These are phyloP conservation scores for Pseudopipra pipra DNA, from an alignment of 2,113 vertebrate genomes.

Conservation along the genomic window DNA sequence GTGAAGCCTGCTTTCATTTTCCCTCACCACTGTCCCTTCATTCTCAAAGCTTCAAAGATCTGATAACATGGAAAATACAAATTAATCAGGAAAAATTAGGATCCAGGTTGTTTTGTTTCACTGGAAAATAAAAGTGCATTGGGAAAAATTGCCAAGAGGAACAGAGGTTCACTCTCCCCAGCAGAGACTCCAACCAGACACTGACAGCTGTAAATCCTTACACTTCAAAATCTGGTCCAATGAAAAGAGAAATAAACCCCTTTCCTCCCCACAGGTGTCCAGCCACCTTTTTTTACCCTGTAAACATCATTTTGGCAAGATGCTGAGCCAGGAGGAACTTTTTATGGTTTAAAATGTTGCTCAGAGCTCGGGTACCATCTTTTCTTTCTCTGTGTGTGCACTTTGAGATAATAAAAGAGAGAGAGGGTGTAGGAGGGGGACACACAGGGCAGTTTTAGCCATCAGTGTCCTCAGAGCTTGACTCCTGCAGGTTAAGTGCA, in stretches of 20 bases:
- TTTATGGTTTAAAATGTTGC: not conserved
- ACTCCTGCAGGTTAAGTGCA: constrained; percentile 21
- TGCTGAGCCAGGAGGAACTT: not conserved
- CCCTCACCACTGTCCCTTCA: not conserved
- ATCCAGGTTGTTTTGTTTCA: not conserved
- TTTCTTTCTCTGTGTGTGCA: not conserved
- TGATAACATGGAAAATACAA: not conserved
- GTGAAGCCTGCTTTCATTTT: not conserved
- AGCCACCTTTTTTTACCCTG: not conserved
- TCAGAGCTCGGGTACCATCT: not conserved
- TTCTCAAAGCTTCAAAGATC: not conserved
- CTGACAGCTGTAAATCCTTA: not conserved
- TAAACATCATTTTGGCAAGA: not conserved
- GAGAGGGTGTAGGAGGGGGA: accelerated
- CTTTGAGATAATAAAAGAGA: not conserved
- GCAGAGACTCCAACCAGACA: not conserved
- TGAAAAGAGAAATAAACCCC: not conserved
- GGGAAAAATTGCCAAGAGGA: not conserved
- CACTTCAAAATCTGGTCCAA: not conserved
- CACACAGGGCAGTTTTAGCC: not conserved
- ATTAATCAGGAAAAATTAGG: not conserved
- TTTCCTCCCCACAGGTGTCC: not conserved
- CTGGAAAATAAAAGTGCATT: not conserved
- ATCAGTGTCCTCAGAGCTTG: not conserved
- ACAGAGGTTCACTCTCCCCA: accelerated